Conservation (phyloP, 2,797 vertebrate genomes). For the Limnodromus scolopaceus region DNA sequence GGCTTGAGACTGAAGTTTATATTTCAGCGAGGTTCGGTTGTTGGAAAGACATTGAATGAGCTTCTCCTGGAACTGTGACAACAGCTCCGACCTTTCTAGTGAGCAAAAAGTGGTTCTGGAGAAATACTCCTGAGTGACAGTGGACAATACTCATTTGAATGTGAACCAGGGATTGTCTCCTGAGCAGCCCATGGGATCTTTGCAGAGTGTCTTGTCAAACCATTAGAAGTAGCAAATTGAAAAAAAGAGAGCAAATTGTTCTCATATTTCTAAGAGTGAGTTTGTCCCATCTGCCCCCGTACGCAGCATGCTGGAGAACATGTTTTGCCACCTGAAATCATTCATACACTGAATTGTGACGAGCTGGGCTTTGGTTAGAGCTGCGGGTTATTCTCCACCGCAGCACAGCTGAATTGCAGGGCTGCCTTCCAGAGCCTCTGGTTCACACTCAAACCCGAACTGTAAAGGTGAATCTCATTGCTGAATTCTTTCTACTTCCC, state of each 20-base stretch:
- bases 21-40: neutral
- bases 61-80: neutral
- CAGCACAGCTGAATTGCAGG: neutral
- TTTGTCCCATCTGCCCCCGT: neutral
- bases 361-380: neutral
- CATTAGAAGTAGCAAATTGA: neutral
- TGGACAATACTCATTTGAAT: neutral
- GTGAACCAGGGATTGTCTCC: neutral
- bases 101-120: neutral
- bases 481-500: neutral
- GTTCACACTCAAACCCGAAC: neutral
- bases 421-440: neutral
- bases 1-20: neutral
- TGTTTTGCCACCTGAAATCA: neutral
- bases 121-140: neutral
- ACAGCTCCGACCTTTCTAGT: neutral
- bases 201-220: neutral
- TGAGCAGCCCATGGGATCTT: neutral
- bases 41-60: neutral
- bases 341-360: fast-evolving
- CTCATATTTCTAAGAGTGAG: neutral
- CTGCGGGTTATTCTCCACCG: neutral
- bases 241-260: neutral
- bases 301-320: neutral
- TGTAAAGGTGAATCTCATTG: neutral